Base-by-base conservation (phyloP, 37 sponge, comb jelly and placozoan species). In the Geodia barretti region DNA sequence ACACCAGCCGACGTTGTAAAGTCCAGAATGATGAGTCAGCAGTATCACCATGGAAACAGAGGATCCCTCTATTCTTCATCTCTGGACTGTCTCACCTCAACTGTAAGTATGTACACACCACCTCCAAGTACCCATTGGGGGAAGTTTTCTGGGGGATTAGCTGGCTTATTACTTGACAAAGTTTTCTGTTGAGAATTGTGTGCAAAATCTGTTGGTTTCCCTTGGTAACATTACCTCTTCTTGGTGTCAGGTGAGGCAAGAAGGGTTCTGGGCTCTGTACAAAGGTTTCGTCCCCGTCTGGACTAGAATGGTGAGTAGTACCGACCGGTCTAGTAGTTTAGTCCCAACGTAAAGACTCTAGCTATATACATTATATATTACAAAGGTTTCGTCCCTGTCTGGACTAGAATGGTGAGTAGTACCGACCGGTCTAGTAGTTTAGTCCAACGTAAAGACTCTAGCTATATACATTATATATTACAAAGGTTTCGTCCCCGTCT, bases 21-120 rank as follows among this genome's bases (percentile, higher is more conserved):
- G 84, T 86, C 89, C 17, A 70, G 97, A 40, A 91, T 96, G 75
- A 96, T 96, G 97, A 96, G 90, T 66, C 97, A 96, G 65, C 82
- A 86, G 0, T 88, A 87, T 38, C 43, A 77, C 34, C 32, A 41
- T 24, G 61, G 79, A 64, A 81, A 89, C 20, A 37, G 62, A 30
- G 89, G 89, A 26, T 31, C 38, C 2, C 28, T 60, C 28, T 94
- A 87, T 77, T 77, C 32, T 40, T 86, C 90, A 28, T 70, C 88
- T 20, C 23, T 83, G 65, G 90, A 90, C 80, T 94, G 94, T 72
- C 65, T 94, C 11, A 19, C 39, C 17, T 72, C 78, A 70, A 90
- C 94, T 36, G 92, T 87, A 43, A 73, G 92, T 83, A 33, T 24
- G 29, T 35, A 69, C 70, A 69, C 70, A 58, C 60, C 60, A 58